Evolutionary conservation across 2,797 vertebrate species (phyloP).

Genomic region (Artibeus lituratus): DNA sequence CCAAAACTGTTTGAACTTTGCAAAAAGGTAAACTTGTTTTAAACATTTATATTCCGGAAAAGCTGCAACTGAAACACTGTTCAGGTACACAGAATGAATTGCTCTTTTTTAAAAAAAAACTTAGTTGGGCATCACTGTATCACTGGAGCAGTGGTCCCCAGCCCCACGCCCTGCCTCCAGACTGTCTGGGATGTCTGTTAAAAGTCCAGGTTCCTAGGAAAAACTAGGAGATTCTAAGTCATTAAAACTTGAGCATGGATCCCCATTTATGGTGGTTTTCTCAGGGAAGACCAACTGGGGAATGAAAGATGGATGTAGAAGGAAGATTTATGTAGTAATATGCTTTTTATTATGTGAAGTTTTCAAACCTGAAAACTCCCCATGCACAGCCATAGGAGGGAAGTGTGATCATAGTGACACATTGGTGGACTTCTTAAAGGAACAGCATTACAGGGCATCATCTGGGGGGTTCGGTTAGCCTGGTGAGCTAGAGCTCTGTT

Average conservation of each 20-base stretch:
- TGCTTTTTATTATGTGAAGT: neutral
- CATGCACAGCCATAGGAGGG: neutral
- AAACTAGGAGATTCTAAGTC: neutral
- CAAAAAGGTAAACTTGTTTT: neutral
- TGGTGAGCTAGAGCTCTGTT: fast-evolving
- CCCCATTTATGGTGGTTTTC: neutral
- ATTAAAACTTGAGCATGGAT: neutral
- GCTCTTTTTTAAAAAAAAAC: too few relatives aligned
- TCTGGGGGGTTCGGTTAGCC: neutral
- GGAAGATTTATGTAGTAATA: neutral
- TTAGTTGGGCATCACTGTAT: too few relatives aligned
- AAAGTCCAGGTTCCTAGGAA: neutral
- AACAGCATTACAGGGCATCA: neutral
- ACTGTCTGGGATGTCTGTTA: neutral
- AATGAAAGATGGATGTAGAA: neutral
- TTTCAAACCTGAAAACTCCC: neutral
- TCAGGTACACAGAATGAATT: neutral
- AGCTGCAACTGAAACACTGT: neutral
- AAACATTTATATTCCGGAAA: neutral
- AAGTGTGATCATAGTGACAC: neutral
- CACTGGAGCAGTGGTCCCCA: neutral
- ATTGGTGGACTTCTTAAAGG: neutral
- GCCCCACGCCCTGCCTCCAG: neutral
- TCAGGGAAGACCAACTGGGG: neutral
- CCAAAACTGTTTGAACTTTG: neutral